phyloP scores from a whole-genome alignment of 2,888 invertebrate genomes.

The Anthophora plumipes region DNA sequence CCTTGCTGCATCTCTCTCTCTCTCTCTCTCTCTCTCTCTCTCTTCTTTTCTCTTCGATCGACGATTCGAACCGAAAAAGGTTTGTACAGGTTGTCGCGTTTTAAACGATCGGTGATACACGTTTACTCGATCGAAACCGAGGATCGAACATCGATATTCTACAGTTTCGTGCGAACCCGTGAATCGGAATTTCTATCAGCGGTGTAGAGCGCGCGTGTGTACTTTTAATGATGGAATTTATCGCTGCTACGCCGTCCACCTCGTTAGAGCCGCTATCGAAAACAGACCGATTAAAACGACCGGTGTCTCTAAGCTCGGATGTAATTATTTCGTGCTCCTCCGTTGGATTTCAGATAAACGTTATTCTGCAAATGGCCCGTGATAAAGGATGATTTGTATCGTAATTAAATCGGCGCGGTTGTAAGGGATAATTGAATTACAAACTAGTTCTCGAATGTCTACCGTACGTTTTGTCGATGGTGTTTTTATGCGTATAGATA shows the following conservation, averaged over 20 bases:
- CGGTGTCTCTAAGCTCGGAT: neutral
- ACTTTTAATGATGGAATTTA: conserved; percentile 28
- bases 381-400: neutral
- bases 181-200: conserved; percentile 36
- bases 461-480: no score
- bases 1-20: neutral
- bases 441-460: no score
- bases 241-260: neutral
- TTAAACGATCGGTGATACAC: conserved; percentile 15
- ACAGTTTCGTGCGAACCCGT: conserved; percentile 9
- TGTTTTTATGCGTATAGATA: neutral
- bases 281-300: conserved; percentile 19
- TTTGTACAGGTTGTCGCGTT: conserved; percentile 20
- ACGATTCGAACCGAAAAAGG: conserved; percentile 16
- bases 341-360: neutral
- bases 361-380: neutral
- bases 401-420: no score
- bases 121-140: neutral
- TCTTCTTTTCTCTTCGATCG: neutral
- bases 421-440: no score
- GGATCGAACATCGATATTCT: conserved; percentile 24
- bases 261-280: neutral
- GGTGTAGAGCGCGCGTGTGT: neutral
- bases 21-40: neutral
- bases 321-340: neutral